phyloP scores from a whole-genome alignment of 2,888 invertebrate species.

The Clivina fossor region DNA sequence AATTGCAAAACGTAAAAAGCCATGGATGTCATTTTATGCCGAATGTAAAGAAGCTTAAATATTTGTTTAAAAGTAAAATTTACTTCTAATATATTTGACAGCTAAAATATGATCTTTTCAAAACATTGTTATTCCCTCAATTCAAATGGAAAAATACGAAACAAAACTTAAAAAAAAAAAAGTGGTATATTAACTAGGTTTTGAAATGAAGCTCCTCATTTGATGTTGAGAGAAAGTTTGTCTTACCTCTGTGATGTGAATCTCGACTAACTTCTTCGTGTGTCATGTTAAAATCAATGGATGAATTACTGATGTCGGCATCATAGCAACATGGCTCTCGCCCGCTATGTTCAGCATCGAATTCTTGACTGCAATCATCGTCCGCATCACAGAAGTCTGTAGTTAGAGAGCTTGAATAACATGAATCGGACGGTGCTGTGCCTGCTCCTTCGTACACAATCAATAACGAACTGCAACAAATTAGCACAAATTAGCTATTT shows the following conservation, averaged over 20 bases:
- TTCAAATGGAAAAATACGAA: no score
- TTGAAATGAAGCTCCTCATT: not conserved
- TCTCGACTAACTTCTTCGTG: conserved; percentile 61
- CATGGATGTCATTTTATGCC: no score
- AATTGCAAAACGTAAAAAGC: no score
- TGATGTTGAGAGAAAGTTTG: not conserved
- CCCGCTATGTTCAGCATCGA: conserved; percentile 44
- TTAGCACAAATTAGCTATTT: conserved; percentile 38
- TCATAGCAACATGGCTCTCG: conserved; percentile 62
- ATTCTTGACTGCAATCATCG: conserved; percentile 47
- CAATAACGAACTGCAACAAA: conserved; percentile 71
- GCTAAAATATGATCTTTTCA: no score
- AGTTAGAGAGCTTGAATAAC: conserved; percentile 40
- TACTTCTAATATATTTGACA: no score
- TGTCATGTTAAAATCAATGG: conserved; percentile 62
- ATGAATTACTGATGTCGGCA: conserved; percentile 75
- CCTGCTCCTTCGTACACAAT: conserved; percentile 79
- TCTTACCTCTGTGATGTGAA: conserved; percentile 55
- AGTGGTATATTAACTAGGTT: no score
- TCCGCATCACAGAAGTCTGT: conserved; percentile 46
- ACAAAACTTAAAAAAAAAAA: no score
- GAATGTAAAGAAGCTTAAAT: no score
- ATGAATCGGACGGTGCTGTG: conserved; percentile 39
- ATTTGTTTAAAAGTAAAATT: no score
- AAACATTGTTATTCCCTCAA: no score